Evolutionary conservation across 2,113 vertebrate genomes (phyloP).

Genomic region (Orthonyx spaldingii): DNA sequence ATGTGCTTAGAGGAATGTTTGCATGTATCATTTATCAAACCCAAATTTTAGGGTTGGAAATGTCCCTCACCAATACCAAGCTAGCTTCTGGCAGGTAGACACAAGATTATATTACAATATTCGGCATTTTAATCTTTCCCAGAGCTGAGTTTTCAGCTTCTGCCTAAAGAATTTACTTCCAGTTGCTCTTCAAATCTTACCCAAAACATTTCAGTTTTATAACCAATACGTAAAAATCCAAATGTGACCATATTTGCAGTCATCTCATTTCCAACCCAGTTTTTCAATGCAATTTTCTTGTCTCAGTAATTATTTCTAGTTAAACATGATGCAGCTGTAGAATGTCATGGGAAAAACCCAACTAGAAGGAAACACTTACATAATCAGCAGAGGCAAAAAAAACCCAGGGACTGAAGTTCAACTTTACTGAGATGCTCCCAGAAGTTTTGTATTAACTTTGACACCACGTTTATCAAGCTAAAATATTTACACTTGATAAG

Average conservation of each 20-base stretch:
- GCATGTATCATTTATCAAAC: neutral
- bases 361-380: neutral
- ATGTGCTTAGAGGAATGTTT: neutral
- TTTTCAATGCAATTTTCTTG: slow-evolving; percentile 13
- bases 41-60: neutral
- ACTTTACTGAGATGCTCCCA: neutral
- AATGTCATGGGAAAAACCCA: neutral
- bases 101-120: neutral
- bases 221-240: neutral
- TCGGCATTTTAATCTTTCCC: neutral
- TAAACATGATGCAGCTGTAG: neutral
- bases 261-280: neutral
- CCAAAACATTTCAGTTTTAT: neutral
- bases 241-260: slow-evolving; percentile 11
- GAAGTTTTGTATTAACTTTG: neutral
- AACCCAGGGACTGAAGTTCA: neutral
- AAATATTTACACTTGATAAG: neutral
- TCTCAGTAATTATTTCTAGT: slow-evolving; percentile 15
- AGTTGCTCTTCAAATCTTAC: neutral
- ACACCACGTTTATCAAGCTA: neutral
- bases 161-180: neutral
- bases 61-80: neutral
- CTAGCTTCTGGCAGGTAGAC: neutral
- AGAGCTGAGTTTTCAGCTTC: neutral
- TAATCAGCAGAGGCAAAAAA: neutral